Evolutionary conservation across 1,140 invertebrate species (phyloP).

Genomic region (Heliconius melpomene): DNA sequence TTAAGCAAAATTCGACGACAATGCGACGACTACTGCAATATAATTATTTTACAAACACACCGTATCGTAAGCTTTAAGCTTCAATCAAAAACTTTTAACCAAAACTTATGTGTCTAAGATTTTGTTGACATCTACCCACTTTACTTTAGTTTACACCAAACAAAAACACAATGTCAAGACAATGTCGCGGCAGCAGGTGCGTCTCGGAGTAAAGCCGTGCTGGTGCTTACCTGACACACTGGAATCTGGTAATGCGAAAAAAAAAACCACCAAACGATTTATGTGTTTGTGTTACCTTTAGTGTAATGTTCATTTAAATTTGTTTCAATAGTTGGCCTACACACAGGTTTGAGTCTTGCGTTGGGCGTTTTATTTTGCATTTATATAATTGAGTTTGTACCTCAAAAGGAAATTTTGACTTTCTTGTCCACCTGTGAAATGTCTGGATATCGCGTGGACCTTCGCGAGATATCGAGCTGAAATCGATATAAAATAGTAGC

Average conservation of each 20-base stretch:
- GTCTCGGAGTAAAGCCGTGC: conserved; percentile 39
- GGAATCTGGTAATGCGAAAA: conserved; percentile 62
- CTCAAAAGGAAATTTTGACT: too few relatives aligned
- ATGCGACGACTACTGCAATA: too few relatives aligned
- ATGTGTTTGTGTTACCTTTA: background rate
- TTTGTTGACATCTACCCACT: background rate
- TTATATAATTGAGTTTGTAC: too few relatives aligned
- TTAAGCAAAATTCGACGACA: too few relatives aligned
- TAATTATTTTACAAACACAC: too few relatives aligned
- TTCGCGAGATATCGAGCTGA: too few relatives aligned
- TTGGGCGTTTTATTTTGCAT: too few relatives aligned
- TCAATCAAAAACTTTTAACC: background rate
- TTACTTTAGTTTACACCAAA: background rate
- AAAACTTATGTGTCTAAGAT: background rate
- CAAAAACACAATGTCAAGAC: conserved; percentile 43
- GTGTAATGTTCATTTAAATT: background rate
- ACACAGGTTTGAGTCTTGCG: too few relatives aligned
- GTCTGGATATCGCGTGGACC: too few relatives aligned
- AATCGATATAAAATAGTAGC: too few relatives aligned
- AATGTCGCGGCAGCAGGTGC: conserved; percentile 49
- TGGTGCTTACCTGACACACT: conserved; percentile 56
- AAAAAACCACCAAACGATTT: conserved; percentile 44
- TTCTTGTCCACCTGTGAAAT: too few relatives aligned
- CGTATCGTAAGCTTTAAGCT: background rate
- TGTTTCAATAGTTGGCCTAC: too few relatives aligned